Evolutionary conservation across 1,140 invertebrate genomes (phyloP).

Genomic region (Heliconius hermathena): DNA sequence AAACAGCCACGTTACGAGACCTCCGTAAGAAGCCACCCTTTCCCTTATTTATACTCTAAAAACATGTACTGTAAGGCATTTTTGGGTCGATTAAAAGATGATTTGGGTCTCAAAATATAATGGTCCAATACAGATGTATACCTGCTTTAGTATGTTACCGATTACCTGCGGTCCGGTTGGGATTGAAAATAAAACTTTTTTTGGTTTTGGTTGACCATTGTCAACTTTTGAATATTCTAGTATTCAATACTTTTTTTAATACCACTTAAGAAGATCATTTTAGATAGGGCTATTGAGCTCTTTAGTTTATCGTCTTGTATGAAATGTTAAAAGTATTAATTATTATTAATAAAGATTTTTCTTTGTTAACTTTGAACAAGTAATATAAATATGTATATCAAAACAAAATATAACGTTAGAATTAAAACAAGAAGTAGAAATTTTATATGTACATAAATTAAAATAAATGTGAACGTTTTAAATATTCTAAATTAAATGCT

Average conservation of each 20-base stretch:
- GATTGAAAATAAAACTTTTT: not conserved
- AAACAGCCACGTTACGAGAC: not conserved
- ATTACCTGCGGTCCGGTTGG: conserved; percentile 12
- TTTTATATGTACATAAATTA: not conserved
- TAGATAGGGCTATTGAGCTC: not conserved
- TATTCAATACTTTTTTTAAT: not conserved
- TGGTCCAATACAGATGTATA: not conserved
- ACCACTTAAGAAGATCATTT: not conserved
- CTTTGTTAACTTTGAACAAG: too few species aligned
- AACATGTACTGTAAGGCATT: not conserved
- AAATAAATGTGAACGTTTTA: not conserved
- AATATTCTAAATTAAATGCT: not conserved
- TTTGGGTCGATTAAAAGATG: not conserved
- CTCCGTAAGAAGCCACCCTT: not conserved
- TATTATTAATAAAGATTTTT: too few species aligned
- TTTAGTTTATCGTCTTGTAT: not conserved
- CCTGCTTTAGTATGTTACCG: conserved; percentile 10
- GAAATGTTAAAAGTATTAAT: too few species aligned
- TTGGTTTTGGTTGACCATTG: not conserved
- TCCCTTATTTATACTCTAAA: not conserved
- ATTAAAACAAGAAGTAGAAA: not conserved
- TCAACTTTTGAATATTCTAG: not conserved
- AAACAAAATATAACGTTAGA: too few species aligned
- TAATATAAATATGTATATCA: too few species aligned
- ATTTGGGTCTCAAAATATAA: not conserved